Conservation (phyloP, 1,140 invertebrate species). For the Pseudomyrmex concolor region DNA sequence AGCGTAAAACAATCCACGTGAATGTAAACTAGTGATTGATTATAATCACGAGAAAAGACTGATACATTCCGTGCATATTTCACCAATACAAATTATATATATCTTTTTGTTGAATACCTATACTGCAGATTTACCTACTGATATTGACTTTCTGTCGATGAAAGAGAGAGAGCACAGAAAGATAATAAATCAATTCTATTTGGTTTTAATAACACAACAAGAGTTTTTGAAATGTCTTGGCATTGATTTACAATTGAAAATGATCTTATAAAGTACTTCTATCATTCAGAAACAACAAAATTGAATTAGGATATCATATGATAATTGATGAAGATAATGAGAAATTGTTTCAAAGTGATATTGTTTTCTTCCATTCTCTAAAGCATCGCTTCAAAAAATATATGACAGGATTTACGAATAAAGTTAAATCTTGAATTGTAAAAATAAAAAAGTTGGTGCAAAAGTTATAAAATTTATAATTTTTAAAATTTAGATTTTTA, state of each 20-base stretch:
- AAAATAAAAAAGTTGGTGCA: no score
- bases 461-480: no score
- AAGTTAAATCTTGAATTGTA: not conserved
- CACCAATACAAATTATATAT: constrained; percentile 91
- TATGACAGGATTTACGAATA: constrained; percentile 87
- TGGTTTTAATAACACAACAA: constrained; percentile 93
- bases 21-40: constrained; percentile 91
- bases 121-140: constrained; percentile 95
- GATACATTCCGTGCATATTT: constrained; percentile 97
- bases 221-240: constrained; percentile 93
- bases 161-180: constrained; percentile 87
- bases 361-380: constrained; percentile 90
- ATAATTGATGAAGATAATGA: constrained; percentile 94
- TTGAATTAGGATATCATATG: constrained; percentile 92
- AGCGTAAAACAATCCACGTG: no score
- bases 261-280: constrained; percentile 88
- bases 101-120: constrained; percentile 95
- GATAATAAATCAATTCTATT: constrained; percentile 87
- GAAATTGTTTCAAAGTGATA: constrained; percentile 93
- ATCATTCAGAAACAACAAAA: constrained; percentile 87
- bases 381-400: constrained; percentile 87
- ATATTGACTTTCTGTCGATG: constrained; percentile 96
- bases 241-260: constrained; percentile 90
- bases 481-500: no score
- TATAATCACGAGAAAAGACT: constrained; percentile 96